These are phyloP conservation scores for Hypomesus transpacificus DNA, from an alignment of 2,113 vertebrate genomes.

Conservation along the genomic window DNA sequence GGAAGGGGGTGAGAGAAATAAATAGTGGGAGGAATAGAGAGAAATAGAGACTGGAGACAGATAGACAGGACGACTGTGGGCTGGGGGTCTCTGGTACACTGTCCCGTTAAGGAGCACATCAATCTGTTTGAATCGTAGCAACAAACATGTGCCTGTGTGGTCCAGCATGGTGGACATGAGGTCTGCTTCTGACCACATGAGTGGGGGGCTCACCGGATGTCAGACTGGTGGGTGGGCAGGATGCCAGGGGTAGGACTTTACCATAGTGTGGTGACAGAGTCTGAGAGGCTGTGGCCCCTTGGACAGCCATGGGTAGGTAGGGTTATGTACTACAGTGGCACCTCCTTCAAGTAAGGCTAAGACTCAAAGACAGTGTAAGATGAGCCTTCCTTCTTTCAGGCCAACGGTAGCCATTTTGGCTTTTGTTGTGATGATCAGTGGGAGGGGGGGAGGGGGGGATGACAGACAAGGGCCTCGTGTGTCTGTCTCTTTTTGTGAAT, in stretches of 20 bases:
- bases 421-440: neutral
- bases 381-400: too few relatives aligned
- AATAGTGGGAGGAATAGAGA: neutral
- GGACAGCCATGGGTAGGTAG: too few relatives aligned
- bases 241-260: slow-evolving; percentile 14
- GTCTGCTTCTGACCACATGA: slow-evolving; percentile 50
- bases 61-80: neutral
- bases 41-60: neutral
- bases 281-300: too few relatives aligned
- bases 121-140: slow-evolving; percentile 46
- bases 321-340: too few relatives aligned
- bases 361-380: too few relatives aligned
- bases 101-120: slow-evolving; percentile 36
- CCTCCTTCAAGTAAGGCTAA: too few relatives aligned
- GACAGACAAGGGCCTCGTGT: neutral
- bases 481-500: neutral
- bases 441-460: slow-evolving; percentile 6
- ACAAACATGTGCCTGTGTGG: slow-evolving; percentile 44
- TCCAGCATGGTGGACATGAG: slow-evolving; percentile 44
- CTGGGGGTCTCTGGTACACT: neutral
- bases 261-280: too few relatives aligned
- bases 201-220: slow-evolving; percentile 62
- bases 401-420: neutral
- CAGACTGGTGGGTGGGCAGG: slow-evolving; percentile 45
- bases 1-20: slow-evolving; percentile 7